These are phyloP conservation scores for Thysanoteuthis rhombus DNA, from an alignment of 2,888 invertebrate species.

Conservation along the genomic window DNA sequence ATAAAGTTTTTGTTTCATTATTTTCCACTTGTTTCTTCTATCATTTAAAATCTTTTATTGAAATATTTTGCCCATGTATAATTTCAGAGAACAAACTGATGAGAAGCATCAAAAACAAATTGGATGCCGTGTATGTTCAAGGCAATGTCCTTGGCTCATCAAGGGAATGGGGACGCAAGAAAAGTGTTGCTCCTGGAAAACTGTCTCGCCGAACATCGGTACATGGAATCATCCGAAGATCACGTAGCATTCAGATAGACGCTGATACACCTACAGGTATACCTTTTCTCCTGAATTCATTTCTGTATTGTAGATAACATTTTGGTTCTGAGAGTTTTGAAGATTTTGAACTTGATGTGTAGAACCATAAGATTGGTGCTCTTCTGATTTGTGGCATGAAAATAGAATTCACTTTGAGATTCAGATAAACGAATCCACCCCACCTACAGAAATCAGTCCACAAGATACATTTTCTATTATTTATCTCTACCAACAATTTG, in stretches of 20 bases:
- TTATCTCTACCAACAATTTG: too few relatives aligned
- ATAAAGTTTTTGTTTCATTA: background rate
- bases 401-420: background rate
- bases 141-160: background rate
- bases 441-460: background rate
- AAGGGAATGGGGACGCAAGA: constrained; percentile 1
- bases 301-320: background rate
- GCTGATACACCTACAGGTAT: constrained; percentile 66
- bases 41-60: background rate
- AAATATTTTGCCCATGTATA: background rate
- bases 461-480: background rate
- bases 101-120: constrained; percentile 1
- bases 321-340: background rate
- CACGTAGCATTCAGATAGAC: constrained; percentile 88
- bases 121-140: constrained; percentile 13
- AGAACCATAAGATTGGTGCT: background rate
- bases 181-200: constrained; percentile 15
- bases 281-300: constrained; percentile 15
- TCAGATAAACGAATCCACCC: too few relatives aligned
- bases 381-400: background rate
- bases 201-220: constrained; percentile 69
- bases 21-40: too few relatives aligned
- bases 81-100: constrained; percentile 23
- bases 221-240: constrained; percentile 91
- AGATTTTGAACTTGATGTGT: background rate